Evolutionary conservation across 2,113 vertebrate species (phyloP).

Genomic region (Chrysemys picta): DNA sequence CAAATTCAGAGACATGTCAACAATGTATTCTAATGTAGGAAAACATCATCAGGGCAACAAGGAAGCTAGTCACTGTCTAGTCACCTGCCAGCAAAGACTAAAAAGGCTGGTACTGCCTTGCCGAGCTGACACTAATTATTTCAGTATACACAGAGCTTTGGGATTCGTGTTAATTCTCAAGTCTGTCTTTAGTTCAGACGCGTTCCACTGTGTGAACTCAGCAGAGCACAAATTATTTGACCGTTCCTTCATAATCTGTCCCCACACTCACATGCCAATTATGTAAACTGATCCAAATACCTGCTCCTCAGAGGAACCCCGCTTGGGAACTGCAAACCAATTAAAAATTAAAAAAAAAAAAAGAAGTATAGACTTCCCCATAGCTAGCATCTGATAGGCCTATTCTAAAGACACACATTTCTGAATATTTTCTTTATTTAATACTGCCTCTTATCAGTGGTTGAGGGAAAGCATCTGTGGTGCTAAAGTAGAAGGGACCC

Average conservation of each 20-base stretch:
- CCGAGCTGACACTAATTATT: constrained; percentile 77
- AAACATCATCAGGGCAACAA: constrained; percentile 50
- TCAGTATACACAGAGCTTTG: constrained; percentile 66
- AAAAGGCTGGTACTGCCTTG: constrained; percentile 58
- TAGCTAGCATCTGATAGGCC: background rate
- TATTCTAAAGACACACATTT: background rate
- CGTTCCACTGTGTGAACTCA: constrained; percentile 73
- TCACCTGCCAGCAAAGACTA: constrained; percentile 58
- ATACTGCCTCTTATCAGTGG: background rate
- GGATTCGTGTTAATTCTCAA: constrained; percentile 73
- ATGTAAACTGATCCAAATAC: constrained; percentile 72
- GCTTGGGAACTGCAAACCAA: constrained; percentile 53
- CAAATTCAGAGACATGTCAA: constrained; percentile 19
- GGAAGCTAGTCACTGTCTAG: constrained; percentile 57
- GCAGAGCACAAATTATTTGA: constrained; percentile 75
- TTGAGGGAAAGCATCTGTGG: background rate
- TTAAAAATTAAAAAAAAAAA: background rate
- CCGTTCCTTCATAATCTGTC: constrained; percentile 74
- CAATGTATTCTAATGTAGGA: constrained; percentile 40
- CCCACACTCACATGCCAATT: constrained; percentile 61
- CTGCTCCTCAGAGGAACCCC: constrained; percentile 51
- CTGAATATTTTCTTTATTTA: constrained; percentile 10
- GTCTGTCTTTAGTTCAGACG: constrained; percentile 73
- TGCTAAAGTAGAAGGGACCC: background rate
- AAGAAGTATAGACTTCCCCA: background rate